Conservation (phyloP, 2,888 invertebrate genomes). For the Monoplex corrugatus region DNA sequence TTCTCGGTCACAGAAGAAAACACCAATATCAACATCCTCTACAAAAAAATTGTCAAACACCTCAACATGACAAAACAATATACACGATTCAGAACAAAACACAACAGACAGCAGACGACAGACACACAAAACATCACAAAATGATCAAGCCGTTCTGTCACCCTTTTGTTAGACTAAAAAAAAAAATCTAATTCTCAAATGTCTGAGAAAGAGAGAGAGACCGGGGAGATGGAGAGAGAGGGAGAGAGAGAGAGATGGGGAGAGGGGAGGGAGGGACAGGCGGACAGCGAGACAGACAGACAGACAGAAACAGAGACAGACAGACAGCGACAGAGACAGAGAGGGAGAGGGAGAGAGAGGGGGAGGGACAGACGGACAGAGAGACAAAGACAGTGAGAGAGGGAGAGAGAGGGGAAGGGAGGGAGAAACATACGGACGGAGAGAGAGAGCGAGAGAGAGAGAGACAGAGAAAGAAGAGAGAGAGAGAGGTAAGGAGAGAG, state of each 20-base stretch:
- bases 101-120: too few relatives aligned
- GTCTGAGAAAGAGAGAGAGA: background rate
- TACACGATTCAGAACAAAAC: too few relatives aligned
- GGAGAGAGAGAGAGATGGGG: background rate
- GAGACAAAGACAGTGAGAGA: background rate
- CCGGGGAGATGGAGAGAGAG: too few relatives aligned
- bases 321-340: background rate
- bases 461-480: background rate
- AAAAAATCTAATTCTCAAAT: too few relatives aligned
- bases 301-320: background rate
- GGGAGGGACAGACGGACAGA: constrained; percentile 13
- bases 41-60: too few relatives aligned
- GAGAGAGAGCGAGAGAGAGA: background rate
- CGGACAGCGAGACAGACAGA: background rate
- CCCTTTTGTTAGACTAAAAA: too few relatives aligned
- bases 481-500: too few relatives aligned
- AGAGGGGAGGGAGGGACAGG: background rate
- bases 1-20: too few relatives aligned
- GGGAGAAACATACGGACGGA: background rate
- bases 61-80: too few relatives aligned
- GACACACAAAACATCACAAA: too few relatives aligned
- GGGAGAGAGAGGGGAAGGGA: too few relatives aligned
- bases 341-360: background rate
- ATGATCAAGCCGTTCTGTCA: too few relatives aligned
- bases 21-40: background rate